phyloP scores from a whole-genome alignment of 2,113 vertebrate species.

The Stercorarius parasiticus region DNA sequence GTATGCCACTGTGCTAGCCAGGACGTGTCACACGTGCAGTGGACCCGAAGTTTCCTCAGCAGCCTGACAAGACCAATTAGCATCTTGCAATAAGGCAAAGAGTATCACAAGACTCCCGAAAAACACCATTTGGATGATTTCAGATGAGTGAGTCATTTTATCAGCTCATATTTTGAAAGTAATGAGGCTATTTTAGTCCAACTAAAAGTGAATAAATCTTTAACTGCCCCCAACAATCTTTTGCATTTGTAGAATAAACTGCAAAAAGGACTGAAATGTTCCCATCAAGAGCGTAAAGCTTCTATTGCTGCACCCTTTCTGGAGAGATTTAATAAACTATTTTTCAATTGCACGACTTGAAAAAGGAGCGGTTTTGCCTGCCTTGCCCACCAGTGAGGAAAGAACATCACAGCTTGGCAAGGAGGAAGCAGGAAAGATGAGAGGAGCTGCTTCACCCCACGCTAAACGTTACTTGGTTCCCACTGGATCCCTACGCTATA shows the following conservation, averaged over 20 bases:
- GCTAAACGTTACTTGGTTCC: constrained; percentile 43
- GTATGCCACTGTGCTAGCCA: background rate
- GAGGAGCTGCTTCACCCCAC: constrained; percentile 23
- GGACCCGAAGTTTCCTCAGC: background rate
- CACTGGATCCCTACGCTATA: constrained; percentile 36
- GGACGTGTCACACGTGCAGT: background rate
- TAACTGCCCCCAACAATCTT: background rate
- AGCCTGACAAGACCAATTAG: constrained; percentile 10
- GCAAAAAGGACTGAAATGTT: background rate
- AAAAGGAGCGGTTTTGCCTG: background rate
- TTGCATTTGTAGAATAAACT: background rate
- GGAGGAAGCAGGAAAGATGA: constrained; percentile 28
- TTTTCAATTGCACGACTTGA: background rate
- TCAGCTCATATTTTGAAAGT: constrained; percentile 14
- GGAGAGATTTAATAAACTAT: constrained; percentile 2
- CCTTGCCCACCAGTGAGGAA: background rate
- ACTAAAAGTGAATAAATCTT: background rate
- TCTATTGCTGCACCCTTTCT: background rate
- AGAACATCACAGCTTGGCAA: constrained; percentile 23
- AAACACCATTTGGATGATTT: constrained; percentile 14
- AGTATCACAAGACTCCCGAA: background rate
- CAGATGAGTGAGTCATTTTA: constrained; percentile 14
- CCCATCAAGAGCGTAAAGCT: background rate
- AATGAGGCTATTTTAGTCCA: constrained; percentile 46
- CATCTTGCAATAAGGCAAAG: background rate